phyloP scores from a whole-genome alignment of 2,113 vertebrate species.

The Cathartes aura region DNA sequence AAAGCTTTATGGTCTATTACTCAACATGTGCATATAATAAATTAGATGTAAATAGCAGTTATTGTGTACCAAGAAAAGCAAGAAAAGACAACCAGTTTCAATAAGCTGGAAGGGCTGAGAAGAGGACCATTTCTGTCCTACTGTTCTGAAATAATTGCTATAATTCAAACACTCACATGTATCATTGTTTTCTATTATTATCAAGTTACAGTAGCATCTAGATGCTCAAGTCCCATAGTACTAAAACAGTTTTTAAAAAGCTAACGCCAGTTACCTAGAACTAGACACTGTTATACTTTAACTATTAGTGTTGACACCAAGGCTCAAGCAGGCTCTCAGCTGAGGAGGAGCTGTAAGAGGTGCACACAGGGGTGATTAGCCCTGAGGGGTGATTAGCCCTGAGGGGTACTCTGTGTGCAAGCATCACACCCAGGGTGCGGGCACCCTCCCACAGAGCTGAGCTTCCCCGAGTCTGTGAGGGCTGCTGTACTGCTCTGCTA shows the following conservation, averaged over 20 bases:
- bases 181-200: not conserved
- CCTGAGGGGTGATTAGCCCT: not conserved
- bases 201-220: not conserved
- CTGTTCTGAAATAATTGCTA: constrained; percentile 34
- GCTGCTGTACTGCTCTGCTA: not conserved
- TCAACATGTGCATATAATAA: constrained; percentile 68
- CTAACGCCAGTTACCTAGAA: not conserved
- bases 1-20: constrained; percentile 74
- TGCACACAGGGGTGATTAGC: not conserved
- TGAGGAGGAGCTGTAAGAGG: not conserved
- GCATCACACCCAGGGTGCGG: not conserved
- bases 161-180: not conserved
- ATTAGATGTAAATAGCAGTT: constrained; percentile 65
- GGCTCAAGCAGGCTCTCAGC: not conserved
- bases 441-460: not conserved
- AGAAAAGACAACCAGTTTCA: constrained; percentile 30
- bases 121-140: constrained; percentile 19
- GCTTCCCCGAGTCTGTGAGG: fast-evolving
- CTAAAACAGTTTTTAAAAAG: not conserved
- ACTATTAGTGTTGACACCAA: fast-evolving
- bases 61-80: constrained; percentile 35
- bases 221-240: not conserved
- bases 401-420: no score
- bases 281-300: not conserved
- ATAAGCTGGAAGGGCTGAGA: not conserved